Percentiles rank a stretch among this genome's conserved stretches.
phyloP scores from a whole-genome alignment of 2,888 invertebrate genomes.

The Drepanosiphum platanoidis region DNA sequence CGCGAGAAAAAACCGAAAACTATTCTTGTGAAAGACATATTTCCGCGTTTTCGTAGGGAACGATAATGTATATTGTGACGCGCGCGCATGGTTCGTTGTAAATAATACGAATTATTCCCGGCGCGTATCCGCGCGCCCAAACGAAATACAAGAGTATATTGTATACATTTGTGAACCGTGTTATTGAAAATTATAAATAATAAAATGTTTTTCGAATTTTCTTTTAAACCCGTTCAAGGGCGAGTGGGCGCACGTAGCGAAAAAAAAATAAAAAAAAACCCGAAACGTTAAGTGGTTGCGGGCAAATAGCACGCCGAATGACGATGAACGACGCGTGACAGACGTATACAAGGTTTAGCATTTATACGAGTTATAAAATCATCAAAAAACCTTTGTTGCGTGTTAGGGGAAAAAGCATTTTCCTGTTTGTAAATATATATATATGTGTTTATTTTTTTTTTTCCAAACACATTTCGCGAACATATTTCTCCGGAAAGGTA shows the following conservation, averaged over 20 bases:
- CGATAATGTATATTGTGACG: not conserved
- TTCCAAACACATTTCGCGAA: slow-evolving; percentile 24
- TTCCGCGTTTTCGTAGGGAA: not conserved
- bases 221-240: slow-evolving; percentile 42
- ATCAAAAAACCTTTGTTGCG: slow-evolving; percentile 35
- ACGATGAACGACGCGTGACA: slow-evolving; percentile 53
- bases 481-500: slow-evolving; percentile 27
- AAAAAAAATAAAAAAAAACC: not conserved
- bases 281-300: slow-evolving; percentile 16
- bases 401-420: slow-evolving; percentile 45
- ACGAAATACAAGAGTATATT: not conserved
- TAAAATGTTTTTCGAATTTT: slow-evolving; percentile 16
- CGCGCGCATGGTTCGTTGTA: not conserved
- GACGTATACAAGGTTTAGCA: slow-evolving; percentile 51
- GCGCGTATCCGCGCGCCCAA: not conserved
- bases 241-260: slow-evolving; percentile 11
- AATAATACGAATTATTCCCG: slow-evolving; percentile 29
- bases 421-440: slow-evolving; percentile 41
- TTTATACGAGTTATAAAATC: slow-evolving; percentile 52
- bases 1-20: not conserved
- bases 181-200: slow-evolving; percentile 33
- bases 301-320: slow-evolving; percentile 20
- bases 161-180: not conserved
- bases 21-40: not conserved
- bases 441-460: not conserved